Conservation (phyloP, 2,113 vertebrate genomes). For the Myiagra hebetior region DNA sequence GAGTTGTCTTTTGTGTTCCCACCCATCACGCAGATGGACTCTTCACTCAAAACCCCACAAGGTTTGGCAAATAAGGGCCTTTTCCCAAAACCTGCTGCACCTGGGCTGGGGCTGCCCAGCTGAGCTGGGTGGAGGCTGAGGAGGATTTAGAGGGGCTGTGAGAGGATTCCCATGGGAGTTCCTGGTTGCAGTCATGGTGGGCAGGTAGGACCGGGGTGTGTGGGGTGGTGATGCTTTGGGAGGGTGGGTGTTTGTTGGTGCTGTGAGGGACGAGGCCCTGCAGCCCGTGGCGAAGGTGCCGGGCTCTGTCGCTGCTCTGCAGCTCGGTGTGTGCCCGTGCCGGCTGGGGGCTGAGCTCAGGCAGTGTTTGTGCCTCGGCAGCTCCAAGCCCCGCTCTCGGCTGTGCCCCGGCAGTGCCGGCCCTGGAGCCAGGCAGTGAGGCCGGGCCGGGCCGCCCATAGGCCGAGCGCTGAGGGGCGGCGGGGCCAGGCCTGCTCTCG, state of each 20-base stretch:
- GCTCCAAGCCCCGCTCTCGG: fast-evolving
- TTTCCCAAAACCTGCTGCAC: background rate
- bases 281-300: fast-evolving
- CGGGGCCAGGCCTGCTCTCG: background rate
- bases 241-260: fast-evolving
- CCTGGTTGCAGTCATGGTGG: fast-evolving
- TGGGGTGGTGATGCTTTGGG: fast-evolving
- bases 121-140: fast-evolving
- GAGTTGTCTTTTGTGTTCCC: background rate
- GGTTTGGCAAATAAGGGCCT: background rate
- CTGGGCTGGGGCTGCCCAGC: background rate
- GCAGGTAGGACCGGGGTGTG: fast-evolving
- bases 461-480: fast-evolving
- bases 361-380: too few relatives aligned
- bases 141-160: background rate
- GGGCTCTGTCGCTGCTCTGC: fast-evolving
- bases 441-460: fast-evolving
- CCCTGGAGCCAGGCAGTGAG: background rate
- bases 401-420: fast-evolving
- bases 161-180: fast-evolving
- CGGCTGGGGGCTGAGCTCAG: background rate
- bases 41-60: background rate
- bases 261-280: fast-evolving
- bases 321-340: fast-evolving
- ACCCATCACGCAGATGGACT: fast-evolving